phyloP scores from a whole-genome alignment of 2,888 invertebrate genomes.

The Dryomyza anilis region DNA sequence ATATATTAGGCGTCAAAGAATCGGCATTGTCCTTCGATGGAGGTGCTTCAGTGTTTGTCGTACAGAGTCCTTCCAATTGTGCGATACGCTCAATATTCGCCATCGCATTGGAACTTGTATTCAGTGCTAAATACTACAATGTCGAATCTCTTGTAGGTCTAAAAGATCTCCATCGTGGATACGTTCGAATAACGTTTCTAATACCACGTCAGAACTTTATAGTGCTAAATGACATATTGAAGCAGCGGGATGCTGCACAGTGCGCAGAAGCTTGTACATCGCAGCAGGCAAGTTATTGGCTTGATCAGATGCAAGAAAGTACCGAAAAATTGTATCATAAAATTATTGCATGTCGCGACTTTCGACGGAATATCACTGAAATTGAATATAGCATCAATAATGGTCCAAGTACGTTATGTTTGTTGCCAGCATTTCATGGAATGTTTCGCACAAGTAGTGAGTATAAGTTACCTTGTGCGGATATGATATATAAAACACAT shows the following conservation, averaged over 20 bases:
- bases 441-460: slow-evolving; percentile 27
- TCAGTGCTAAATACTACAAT: slow-evolving; percentile 25
- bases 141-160: slow-evolving; percentile 25
- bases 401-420: slow-evolving; percentile 5
- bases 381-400: slow-evolving; percentile 22
- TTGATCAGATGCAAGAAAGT: neutral
- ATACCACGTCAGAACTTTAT: neutral
- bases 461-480: slow-evolving; percentile 16
- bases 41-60: slow-evolving; percentile 13
- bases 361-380: neutral
- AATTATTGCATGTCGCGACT: slow-evolving; percentile 24
- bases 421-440: slow-evolving; percentile 20
- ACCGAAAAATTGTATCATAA: neutral
- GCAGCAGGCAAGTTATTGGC: neutral
- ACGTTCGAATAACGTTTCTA: slow-evolving; percentile 17
- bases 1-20: slow-evolving; percentile 7
- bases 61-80: slow-evolving; percentile 23
- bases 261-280: slow-evolving; percentile 21
- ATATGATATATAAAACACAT: neutral
- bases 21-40: neutral
- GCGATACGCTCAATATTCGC: slow-evolving; percentile 19
- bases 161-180: slow-evolving; percentile 20
- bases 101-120: slow-evolving; percentile 27
- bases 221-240: neutral
- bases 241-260: neutral